Evolutionary conservation across 2,797 vertebrate species (phyloP), one percentile per base, ranked within the genome.

Genomic region (Danio tinwini): DNA sequence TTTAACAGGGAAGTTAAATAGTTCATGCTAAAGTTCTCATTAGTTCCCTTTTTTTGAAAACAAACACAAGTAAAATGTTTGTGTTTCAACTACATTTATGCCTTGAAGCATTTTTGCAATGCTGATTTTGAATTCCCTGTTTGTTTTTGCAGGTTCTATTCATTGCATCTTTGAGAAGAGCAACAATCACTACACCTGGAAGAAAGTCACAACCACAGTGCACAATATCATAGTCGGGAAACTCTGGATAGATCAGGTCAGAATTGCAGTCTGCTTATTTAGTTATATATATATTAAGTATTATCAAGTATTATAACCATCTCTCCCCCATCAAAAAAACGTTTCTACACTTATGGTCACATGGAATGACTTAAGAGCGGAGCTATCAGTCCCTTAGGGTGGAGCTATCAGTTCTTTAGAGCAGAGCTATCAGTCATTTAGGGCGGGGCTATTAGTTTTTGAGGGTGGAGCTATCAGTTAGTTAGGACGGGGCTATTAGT

Each of bases 191-290:
- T 99, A 99, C 89, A 95, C 94, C 5, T 99, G 97, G 97, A 98
- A 98, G 82, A 99, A 99, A 82, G 97, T 99, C 61, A 99, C 96
- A 1, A 99, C 97, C 50, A 99, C 97, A 0, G 95, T 99, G 21
- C 97, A 99, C 90, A 99, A 99, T 91, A 98, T 99, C 85, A 98
- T 98, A 0, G 97, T 99, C 85, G 97, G 97, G 78, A 99, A 98
- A 87, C 86, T 99, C 68, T 99, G 97, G 97, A 98, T 99, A 73
- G 97, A 99, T 88, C 97, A 99, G 96, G 97, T 98, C 87, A 88
- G 93, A 40, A 45, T 45, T 4, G 21, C 8, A 13, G 16, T 12
- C 21, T 53, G 3, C 37, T 40, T 49, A 37, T 6, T 70, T 8
- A 40, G 11, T 7, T 11, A 39, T 44, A 17, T 37, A 4, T 3